Conservation (phyloP, 2,888 invertebrate genomes). For the Rhamnusium bicolor region DNA sequence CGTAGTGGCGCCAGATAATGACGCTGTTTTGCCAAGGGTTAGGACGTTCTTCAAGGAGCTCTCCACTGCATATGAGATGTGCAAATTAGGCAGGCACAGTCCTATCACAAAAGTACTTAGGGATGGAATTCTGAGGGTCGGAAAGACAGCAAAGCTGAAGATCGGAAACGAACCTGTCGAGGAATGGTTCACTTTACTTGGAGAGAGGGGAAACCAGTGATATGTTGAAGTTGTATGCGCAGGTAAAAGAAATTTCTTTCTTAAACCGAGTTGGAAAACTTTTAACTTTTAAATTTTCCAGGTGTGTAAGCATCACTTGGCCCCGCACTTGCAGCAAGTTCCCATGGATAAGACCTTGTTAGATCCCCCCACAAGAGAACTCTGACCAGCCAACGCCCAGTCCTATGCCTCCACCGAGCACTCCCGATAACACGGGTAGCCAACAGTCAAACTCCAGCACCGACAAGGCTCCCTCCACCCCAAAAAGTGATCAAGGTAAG, state of each 20-base stretch:
- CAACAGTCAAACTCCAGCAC: slow-evolving; percentile 52
- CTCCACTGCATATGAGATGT: slow-evolving; percentile 94
- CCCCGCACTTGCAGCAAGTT: slow-evolving; percentile 83
- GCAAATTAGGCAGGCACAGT: slow-evolving; percentile 93
- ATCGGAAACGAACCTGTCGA: slow-evolving; percentile 80
- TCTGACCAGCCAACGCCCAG: slow-evolving; percentile 74
- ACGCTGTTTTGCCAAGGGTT: slow-evolving; percentile 84
- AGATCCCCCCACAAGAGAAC: slow-evolving; percentile 78
- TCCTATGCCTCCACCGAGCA: slow-evolving; percentile 61
- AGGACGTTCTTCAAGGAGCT: slow-evolving; percentile 93
- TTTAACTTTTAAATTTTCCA: slow-evolving; percentile 51
- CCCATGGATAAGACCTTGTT: slow-evolving; percentile 83
- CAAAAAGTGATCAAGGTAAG: slow-evolving; percentile 71
- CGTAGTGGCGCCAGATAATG: slow-evolving; percentile 94
- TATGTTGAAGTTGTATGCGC: slow-evolving; percentile 90
- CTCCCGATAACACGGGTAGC: slow-evolving; percentile 56
- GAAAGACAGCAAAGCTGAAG: slow-evolving; percentile 77
- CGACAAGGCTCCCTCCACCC: slow-evolving; percentile 74
- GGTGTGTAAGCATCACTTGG: slow-evolving; percentile 83
- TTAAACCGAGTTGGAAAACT: background rate
- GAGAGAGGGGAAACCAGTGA: slow-evolving; percentile 86
- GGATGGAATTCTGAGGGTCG: slow-evolving; percentile 91
- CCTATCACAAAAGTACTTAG: slow-evolving; percentile 88
- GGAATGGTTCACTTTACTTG: slow-evolving; percentile 91
- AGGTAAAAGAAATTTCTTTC: slow-evolving; percentile 69